phyloP scores from a whole-genome alignment of 2,888 invertebrate genomes.

The Noctuana brunneofusca region DNA sequence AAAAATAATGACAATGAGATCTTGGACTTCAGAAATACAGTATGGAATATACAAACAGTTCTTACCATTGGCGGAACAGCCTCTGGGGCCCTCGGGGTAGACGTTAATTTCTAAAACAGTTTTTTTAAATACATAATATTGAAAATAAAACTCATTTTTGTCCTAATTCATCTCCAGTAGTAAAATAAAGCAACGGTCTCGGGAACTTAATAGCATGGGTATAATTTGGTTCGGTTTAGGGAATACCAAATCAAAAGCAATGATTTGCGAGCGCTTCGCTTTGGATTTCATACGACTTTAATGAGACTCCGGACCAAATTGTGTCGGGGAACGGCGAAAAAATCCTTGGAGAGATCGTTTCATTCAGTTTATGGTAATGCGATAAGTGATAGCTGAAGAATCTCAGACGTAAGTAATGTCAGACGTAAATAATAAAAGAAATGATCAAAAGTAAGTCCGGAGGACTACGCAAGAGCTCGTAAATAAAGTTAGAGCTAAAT shows the following conservation, averaged over 20 bases:
- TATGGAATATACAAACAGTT: too few species aligned
- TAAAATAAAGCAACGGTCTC: neutral
- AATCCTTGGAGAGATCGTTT: conserved; percentile 18
- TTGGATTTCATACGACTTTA: conserved; percentile 28
- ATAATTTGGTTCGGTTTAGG: conserved; percentile 12
- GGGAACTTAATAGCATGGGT: neutral
- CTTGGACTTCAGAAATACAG: too few species aligned
- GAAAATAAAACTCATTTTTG: too few species aligned
- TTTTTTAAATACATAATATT: too few species aligned
- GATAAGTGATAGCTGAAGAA: conserved; percentile 11
- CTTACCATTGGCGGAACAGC: too few species aligned
- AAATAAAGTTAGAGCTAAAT: neutral
- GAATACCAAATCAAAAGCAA: conserved; percentile 18
- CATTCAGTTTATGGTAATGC: conserved; percentile 22
- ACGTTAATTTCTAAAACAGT: too few species aligned
- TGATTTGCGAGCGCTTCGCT: conserved; percentile 22
- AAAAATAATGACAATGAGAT: too few species aligned
- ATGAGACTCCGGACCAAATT: conserved; percentile 19
- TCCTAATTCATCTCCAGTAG: too few species aligned
- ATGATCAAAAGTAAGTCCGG: neutral
- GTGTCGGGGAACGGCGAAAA: conserved; percentile 16
- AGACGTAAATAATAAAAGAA: conserved; percentile 1
- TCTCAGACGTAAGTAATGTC: conserved; percentile 12
- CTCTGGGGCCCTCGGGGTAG: too few species aligned
- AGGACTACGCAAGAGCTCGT: neutral